phyloP scores from a whole-genome alignment of 2,113 vertebrate genomes.

The Ranitomeya imitator region DNA sequence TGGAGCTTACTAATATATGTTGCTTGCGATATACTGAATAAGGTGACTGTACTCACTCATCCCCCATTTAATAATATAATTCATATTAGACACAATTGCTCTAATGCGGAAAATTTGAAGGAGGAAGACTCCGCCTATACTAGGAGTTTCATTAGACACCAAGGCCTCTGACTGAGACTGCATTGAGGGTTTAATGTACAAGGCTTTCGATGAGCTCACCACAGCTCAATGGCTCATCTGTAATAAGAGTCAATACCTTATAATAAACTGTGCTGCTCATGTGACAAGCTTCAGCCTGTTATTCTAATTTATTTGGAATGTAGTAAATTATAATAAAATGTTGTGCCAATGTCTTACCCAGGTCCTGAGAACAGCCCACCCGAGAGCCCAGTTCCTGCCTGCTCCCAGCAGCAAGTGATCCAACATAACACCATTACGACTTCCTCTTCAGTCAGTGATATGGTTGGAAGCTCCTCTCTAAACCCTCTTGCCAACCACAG shows the following conservation, averaged over 20 bases:
- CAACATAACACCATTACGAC: slow-evolving; percentile 99
- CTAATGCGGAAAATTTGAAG: background rate
- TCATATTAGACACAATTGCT: background rate
- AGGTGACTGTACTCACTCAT: background rate
- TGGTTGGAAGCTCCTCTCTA: slow-evolving; percentile 84
- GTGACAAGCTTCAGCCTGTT: background rate
- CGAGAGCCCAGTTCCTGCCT: slow-evolving; percentile 85
- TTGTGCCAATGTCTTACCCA: slow-evolving; percentile 65
- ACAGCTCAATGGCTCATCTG: background rate
- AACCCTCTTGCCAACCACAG: slow-evolving; percentile 89
- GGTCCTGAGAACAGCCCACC: slow-evolving; percentile 97
- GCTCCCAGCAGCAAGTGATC: slow-evolving; percentile 97
- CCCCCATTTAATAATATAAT: background rate
- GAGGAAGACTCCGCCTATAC: background rate
- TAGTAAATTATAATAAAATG: background rate
- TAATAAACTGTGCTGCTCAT: background rate
- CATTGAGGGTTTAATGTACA: too few species aligned
- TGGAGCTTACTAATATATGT: background rate
- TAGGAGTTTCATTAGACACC: background rate
- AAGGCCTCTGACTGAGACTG: background rate
- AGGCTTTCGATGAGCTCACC: background rate
- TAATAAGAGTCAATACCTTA: background rate
- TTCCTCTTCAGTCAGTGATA: slow-evolving; percentile 88
- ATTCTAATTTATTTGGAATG: background rate
- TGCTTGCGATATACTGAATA: background rate